Percentiles rank a stretch among this genome's conserved stretches.
Conservation (phyloP, 1,140 invertebrate species). For the Rhopalosiphum padi region DNA sequence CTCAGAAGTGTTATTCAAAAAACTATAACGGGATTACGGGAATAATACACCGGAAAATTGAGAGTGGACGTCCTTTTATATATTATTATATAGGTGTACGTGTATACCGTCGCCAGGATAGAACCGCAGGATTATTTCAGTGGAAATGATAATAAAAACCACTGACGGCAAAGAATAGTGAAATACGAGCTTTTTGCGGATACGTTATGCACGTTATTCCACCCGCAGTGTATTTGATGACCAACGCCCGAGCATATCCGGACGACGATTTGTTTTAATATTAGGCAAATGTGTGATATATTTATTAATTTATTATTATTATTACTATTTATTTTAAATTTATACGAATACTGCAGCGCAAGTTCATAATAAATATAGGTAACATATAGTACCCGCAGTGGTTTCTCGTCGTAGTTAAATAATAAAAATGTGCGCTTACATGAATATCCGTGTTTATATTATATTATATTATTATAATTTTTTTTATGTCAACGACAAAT, state of each 20-base stretch:
- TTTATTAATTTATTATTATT: neutral
- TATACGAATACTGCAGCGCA: neutral
- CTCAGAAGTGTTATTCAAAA: neutral
- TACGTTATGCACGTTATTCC: neutral
- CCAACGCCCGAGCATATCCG: neutral
- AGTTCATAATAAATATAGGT: neutral
- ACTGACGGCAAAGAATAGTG: neutral
- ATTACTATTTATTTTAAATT: neutral
- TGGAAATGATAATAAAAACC: constrained; percentile 1
- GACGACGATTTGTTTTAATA: neutral
- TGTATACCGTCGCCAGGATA: neutral
- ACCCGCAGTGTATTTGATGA: neutral
- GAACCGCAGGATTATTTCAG: neutral
- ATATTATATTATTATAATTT: neutral
- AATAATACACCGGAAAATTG: neutral
- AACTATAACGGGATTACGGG: neutral
- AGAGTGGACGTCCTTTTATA: neutral
- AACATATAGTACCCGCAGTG: neutral
- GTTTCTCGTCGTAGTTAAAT: neutral
- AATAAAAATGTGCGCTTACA: neutral
- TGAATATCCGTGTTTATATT: neutral
- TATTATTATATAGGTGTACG: neutral
- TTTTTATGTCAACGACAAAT: neutral
- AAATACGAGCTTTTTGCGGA: neutral
- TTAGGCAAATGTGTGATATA: neutral